Evolutionary conservation across 2,797 vertebrate genomes (phyloP).

Genomic region (Novumbra hubbsi): DNA sequence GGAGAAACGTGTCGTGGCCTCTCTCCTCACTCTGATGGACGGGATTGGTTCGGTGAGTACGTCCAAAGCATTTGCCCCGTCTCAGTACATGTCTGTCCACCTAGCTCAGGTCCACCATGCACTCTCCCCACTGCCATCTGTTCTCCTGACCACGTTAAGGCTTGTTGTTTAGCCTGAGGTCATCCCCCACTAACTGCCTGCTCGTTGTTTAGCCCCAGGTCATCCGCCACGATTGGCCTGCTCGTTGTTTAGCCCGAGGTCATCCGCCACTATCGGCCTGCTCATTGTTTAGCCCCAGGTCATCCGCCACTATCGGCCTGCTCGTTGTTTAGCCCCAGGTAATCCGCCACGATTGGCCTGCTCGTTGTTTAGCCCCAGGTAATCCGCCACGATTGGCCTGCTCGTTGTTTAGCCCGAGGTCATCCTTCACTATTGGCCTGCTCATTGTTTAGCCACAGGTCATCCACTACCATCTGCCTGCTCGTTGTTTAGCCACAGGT

Average conservation of each 20-base stretch:
- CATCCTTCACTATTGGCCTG: too few species aligned
- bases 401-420: conserved; percentile 16
- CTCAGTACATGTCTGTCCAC: conserved; percentile 27
- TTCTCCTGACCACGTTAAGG: conserved; percentile 26
- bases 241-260: conserved; percentile 16
- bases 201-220: conserved; percentile 16
- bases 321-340: conserved; percentile 16
- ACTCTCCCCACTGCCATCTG: conserved; percentile 17
- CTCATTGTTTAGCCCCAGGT: conserved; percentile 16
- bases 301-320: too few species aligned
- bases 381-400: too few species aligned
- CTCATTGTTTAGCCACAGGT: conserved; percentile 16
- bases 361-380: conserved; percentile 16
- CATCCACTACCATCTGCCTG: conserved; percentile 28
- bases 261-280: too few species aligned
- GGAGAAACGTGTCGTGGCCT: conserved; percentile 92
- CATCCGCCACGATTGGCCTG: too few species aligned
- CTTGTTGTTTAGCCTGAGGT: conserved; percentile 16
- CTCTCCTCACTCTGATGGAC: conserved; percentile 94
- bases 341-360: too few species aligned
- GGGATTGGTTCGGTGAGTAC: conserved; percentile 91
- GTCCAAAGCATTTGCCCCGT: background rate
- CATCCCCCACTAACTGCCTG: too few species aligned
- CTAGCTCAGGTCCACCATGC: conserved; percentile 8
- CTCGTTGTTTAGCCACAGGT: conserved; percentile 16